Evolutionary conservation across 2,797 vertebrate species (phyloP).

Genomic region (Anguilla pacifica): DNA sequence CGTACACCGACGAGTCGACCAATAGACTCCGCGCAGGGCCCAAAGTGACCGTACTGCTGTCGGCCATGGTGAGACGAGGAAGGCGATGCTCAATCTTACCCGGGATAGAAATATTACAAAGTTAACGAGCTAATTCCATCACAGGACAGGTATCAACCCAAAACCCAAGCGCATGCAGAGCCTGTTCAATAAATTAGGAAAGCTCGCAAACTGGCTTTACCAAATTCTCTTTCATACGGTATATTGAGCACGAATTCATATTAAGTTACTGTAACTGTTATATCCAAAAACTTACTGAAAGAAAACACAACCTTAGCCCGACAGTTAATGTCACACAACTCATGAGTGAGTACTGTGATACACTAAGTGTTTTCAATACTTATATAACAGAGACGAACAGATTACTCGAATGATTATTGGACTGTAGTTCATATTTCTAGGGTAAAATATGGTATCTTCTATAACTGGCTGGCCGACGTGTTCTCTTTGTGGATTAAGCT

Average conservation of each 20-base stretch:
- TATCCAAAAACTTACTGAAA: too few species aligned
- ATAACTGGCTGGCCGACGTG: neutral
- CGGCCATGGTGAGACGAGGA: conserved; percentile 77
- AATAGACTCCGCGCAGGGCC: conserved; percentile 80
- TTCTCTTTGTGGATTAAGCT: neutral
- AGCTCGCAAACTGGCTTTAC: neutral
- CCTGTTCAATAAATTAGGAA: neutral
- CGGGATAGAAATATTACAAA: conserved; percentile 42
- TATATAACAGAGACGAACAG: too few species aligned
- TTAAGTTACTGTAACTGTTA: too few species aligned
- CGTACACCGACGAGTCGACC: conserved; percentile 87
- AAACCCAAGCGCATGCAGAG: neutral
- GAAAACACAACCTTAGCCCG: too few species aligned
- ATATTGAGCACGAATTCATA: too few species aligned
- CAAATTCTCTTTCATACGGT: too few species aligned
- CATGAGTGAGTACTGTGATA: too few species aligned
- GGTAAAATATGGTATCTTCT: neutral
- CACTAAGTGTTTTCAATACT: too few species aligned
- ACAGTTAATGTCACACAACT: too few species aligned
- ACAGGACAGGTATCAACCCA: neutral
- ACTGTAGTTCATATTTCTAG: too few species aligned
- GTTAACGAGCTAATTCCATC: neutral
- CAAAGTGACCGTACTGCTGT: conserved; percentile 78
- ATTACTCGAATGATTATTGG: too few species aligned
- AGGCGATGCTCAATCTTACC: conserved; percentile 59